Conservation (phyloP, 2,888 invertebrate genomes). For the Agrochola litura region DNA sequence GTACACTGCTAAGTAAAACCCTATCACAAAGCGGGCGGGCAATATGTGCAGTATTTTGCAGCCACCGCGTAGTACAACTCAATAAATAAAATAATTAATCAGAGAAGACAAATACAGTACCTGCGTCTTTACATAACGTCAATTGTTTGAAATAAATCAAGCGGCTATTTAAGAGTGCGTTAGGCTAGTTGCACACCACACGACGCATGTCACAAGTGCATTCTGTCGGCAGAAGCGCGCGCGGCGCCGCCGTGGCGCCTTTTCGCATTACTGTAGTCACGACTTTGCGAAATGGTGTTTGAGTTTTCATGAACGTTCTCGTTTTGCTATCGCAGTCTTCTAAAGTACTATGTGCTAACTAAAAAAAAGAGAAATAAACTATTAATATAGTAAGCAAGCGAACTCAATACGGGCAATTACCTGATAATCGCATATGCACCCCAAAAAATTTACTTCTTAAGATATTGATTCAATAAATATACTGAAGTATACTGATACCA, state of each 20-base stretch:
- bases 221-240: slow-evolving; percentile 69
- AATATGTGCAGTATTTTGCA: not conserved
- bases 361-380: not conserved
- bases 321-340: not conserved
- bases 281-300: slow-evolving; percentile 54
- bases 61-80: not conserved
- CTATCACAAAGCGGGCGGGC: not conserved
- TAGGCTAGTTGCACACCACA: slow-evolving; percentile 61
- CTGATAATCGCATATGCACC: not conserved
- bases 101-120: slow-evolving; percentile 48
- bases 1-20: not conserved
- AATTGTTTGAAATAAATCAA: slow-evolving; percentile 61
- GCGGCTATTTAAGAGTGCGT: slow-evolving; percentile 60
- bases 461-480: not conserved
- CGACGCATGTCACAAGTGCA: slow-evolving; percentile 64
- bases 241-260: slow-evolving; percentile 82
- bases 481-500: not conserved
- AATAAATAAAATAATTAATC: slow-evolving; percentile 44
- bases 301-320: slow-evolving; percentile 2
- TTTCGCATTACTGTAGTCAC: slow-evolving; percentile 76
- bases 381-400: not conserved
- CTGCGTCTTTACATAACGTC: slow-evolving; percentile 53
- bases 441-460: not conserved
- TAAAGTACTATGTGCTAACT: not conserved
- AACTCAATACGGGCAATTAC: not conserved